Conservation (phyloP, 1,140 invertebrate species). For the Dysdera silvatica region DNA sequence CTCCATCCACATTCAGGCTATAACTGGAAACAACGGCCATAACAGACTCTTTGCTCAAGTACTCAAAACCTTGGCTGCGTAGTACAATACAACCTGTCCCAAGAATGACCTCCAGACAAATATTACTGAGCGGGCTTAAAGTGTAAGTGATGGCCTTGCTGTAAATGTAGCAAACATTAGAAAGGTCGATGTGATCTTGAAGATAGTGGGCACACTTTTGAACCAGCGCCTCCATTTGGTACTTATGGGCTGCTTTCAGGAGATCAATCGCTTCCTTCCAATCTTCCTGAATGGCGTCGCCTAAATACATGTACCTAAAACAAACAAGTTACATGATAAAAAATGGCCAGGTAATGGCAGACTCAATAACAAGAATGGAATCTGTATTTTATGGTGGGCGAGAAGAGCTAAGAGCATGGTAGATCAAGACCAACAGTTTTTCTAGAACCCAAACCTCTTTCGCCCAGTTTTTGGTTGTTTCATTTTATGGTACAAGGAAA, state of each 20-base stretch:
- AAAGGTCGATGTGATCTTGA: slow-evolving; percentile 23
- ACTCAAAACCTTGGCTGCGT: slow-evolving; percentile 27
- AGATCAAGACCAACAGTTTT: no score
- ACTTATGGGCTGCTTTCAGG: slow-evolving; percentile 26
- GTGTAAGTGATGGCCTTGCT: slow-evolving; percentile 27
- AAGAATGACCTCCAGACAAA: slow-evolving; percentile 20
- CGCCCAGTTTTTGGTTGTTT: no score
- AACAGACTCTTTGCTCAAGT: slow-evolving; percentile 21
- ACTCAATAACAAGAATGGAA: no score
- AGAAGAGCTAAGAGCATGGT: no score
- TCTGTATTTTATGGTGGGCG: no score
- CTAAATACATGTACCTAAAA: slow-evolving; percentile 25
- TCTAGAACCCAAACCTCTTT: no score
- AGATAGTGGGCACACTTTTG: slow-evolving; percentile 27
- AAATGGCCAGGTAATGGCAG: background rate
- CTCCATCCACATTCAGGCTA: slow-evolving; percentile 22
- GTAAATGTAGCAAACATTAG: slow-evolving; percentile 25
- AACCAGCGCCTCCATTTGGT: slow-evolving; percentile 27
- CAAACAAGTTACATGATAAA: background rate
- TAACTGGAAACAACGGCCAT: slow-evolving; percentile 27
- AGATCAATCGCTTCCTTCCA: slow-evolving; percentile 27
- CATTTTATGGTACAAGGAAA: no score
- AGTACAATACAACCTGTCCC: slow-evolving; percentile 25
- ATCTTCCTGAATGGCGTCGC: slow-evolving; percentile 26
- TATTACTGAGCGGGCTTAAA: slow-evolving; percentile 21